Evolutionary conservation across 2,888 invertebrate species (phyloP).

Genomic region (Tinea semifulvella): DNA sequence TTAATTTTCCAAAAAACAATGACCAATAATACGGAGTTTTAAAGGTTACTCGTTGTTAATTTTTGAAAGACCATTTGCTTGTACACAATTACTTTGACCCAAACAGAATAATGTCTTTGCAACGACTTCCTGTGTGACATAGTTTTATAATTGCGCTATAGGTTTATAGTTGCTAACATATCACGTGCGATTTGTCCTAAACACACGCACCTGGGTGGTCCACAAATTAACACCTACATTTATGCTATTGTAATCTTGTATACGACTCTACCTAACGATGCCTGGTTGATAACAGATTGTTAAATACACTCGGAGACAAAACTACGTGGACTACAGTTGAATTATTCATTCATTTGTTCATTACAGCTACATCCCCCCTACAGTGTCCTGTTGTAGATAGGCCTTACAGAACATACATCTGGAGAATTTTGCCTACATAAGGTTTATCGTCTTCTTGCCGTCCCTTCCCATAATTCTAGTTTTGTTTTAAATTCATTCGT

Average conservation of each 20-base stretch:
- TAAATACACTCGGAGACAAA: conserved; percentile 1
- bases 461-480: no score
- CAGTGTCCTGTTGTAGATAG: no score
- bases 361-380: no score
- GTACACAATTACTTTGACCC: conserved; percentile 2
- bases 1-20: no score
- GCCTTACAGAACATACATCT: no score
- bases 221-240: conserved; percentile 10
- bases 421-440: no score
- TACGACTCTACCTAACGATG: not conserved
- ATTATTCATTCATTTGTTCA: no score
- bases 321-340: no score
- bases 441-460: no score
- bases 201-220: conserved; percentile 11
- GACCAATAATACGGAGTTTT: no score
- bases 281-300: not conserved
- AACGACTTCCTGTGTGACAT: conserved; percentile 2
- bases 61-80: conserved; percentile 3
- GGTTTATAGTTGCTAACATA: conserved; percentile 4
- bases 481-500: no score
- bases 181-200: conserved; percentile 10
- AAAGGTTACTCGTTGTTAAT: not conserved
- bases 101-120: not conserved
- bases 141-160: conserved; percentile 4
- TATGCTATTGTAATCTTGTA: conserved; percentile 3